These are phyloP conservation scores for Butastur rufipennis DNA, from an alignment of 2,113 vertebrate species.

Conservation along the genomic window DNA sequence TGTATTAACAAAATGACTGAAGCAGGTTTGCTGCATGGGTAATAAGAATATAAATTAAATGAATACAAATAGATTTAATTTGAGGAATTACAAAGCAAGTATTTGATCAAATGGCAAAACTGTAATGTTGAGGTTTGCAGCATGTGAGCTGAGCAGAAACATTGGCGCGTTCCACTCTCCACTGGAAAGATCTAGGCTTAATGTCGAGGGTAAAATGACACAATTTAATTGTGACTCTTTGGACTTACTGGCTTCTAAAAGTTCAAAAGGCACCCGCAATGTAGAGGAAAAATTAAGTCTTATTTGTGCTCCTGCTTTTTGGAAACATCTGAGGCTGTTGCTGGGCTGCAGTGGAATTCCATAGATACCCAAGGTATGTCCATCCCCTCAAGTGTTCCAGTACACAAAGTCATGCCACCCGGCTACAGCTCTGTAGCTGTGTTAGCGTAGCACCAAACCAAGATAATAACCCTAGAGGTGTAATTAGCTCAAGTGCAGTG, in stretches of 20 bases:
- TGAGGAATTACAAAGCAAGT: neutral
- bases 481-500: neutral
- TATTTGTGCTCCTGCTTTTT: neutral
- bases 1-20: neutral
- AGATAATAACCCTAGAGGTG: neutral
- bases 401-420: neutral
- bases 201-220: neutral
- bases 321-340: neutral
- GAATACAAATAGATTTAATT: neutral
- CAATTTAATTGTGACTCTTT: neutral
- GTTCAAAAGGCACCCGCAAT: neutral
- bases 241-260: neutral
- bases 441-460: neutral
- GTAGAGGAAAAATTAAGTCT: neutral
- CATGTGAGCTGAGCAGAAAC: neutral
- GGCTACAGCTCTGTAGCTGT: accelerated
- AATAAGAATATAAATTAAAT: neutral
- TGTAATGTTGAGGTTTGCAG: neutral
- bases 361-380: neutral
- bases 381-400: neutral
- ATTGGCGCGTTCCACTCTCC: neutral
- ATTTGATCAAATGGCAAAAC: neutral
- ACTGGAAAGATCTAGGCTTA: neutral
- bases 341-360: neutral
- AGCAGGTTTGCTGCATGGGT: neutral